Conservation (phyloP, 1,140 invertebrate genomes). For the Drosophila repletoides region DNA sequence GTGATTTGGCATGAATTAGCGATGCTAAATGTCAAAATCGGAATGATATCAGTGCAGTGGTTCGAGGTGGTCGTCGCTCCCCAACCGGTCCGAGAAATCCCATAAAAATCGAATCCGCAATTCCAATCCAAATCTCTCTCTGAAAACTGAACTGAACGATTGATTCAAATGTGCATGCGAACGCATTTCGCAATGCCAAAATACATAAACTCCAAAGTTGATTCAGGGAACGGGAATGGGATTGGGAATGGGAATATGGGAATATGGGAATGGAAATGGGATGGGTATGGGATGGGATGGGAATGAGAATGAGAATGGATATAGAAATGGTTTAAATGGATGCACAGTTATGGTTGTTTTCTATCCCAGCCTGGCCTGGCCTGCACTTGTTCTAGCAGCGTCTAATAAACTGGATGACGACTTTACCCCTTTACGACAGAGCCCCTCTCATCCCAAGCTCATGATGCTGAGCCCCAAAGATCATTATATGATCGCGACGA, state of each 20-base stretch:
- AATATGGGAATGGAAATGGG: background rate
- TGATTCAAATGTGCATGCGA: constrained; percentile 77
- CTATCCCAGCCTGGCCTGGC: background rate
- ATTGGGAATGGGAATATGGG: constrained; percentile 8
- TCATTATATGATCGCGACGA: constrained; percentile 66
- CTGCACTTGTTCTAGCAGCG: constrained; percentile 74
- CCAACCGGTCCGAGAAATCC: constrained; percentile 40
- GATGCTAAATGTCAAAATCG: constrained; percentile 76
- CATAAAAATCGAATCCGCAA: constrained; percentile 54
- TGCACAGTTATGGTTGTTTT: constrained; percentile 31
- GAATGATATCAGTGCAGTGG: constrained; percentile 64
- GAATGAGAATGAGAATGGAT: constrained; percentile 13
- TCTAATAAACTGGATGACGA: constrained; percentile 48
- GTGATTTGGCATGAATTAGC: constrained; percentile 80
- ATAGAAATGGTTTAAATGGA: constrained; percentile 21
- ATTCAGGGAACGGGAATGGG: constrained; percentile 24
- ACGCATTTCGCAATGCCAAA: constrained; percentile 70
- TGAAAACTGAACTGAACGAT: constrained; percentile 43
- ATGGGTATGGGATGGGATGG: background rate
- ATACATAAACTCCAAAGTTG: constrained; percentile 62
- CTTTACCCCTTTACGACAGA: background rate
- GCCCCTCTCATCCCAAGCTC: no score
- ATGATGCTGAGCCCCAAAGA: constrained; percentile 13
- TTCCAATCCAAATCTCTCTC: constrained; percentile 1
- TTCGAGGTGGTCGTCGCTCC: constrained; percentile 23